Evolutionary conservation across 2,797 vertebrate genomes (phyloP).

Genomic region (Erithacus rubecula): DNA sequence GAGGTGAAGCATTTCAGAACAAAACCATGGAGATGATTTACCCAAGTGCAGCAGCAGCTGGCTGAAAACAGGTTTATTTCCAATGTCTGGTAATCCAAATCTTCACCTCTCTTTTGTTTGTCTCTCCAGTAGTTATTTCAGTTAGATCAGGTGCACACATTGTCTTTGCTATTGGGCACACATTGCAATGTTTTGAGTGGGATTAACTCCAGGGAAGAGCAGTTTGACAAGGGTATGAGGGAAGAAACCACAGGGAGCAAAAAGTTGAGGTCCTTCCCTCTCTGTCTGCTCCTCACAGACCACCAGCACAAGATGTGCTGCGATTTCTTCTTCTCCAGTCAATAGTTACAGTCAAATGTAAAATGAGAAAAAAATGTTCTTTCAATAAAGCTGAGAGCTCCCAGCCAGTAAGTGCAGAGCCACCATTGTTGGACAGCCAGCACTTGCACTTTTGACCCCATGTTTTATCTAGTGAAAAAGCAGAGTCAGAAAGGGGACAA

Average conservation of each 20-base stretch:
- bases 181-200: not conserved
- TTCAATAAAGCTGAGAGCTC: not conserved
- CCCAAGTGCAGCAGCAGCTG: not conserved
- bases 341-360: not conserved
- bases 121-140: not conserved
- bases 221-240: accelerated
- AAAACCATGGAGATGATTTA: not conserved
- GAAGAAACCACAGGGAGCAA: accelerated
- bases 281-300: accelerated
- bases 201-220: not conserved
- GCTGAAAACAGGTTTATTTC: not conserved
- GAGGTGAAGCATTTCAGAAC: not conserved
- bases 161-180: accelerated
- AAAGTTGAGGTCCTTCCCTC: not conserved
- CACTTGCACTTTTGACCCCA: not conserved
- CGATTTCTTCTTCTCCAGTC: not conserved
- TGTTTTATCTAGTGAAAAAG: not conserved
- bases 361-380: not conserved
- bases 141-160: not conserved
- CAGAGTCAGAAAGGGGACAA: not conserved
- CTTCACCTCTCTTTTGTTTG: accelerated
- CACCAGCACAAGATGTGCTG: not conserved
- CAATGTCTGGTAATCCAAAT: not conserved
- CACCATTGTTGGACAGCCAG: not conserved
- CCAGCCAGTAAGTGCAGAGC: not conserved